Conservation (phyloP, 2,797 vertebrate species). For the Coendou prehensilis region DNA sequence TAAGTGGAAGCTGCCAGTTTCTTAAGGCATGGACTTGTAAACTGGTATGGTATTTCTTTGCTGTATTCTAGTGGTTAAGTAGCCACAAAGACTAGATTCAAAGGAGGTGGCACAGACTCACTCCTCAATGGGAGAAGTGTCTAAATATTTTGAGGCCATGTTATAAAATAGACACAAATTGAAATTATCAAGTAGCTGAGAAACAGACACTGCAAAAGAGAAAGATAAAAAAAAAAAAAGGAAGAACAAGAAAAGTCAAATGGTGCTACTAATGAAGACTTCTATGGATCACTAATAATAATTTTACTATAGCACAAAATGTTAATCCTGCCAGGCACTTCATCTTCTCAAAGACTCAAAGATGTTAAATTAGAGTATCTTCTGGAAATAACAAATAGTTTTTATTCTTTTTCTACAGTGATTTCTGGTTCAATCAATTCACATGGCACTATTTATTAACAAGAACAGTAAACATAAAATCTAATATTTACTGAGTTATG, state of each 20-base stretch:
- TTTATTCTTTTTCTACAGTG: slow-evolving; percentile 32
- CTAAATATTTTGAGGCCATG: background rate
- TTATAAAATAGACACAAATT: slow-evolving; percentile 39
- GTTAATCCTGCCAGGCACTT: slow-evolving; percentile 11
- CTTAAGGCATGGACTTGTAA: background rate
- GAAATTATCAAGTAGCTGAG: slow-evolving; percentile 4
- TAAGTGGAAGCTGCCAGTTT: background rate
- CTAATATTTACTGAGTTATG: background rate
- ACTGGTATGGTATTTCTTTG: background rate
- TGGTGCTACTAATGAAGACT: slow-evolving; percentile 37
- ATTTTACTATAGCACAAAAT: slow-evolving; percentile 66
- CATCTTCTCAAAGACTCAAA: slow-evolving; percentile 62
- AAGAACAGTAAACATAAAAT: slow-evolving; percentile 53
- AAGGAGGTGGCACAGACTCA: background rate
- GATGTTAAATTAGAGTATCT: slow-evolving; percentile 37
- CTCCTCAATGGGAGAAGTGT: background rate
- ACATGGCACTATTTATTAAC: background rate
- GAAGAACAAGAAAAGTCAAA: slow-evolving; percentile 20
- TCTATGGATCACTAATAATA: background rate
- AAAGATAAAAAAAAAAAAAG: slow-evolving; percentile 41
- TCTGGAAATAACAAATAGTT: slow-evolving; percentile 47
- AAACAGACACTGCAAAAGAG: background rate
- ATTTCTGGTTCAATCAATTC: slow-evolving; percentile 64
- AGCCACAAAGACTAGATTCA: background rate
- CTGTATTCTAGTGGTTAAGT: background rate